A percentile compares a stretch with the other conserved stretches of the same genome.
These are phyloP conservation scores for Pipistrellus pipistrellus DNA, from an alignment of 2,797 vertebrate species.

Conservation along the genomic window DNA sequence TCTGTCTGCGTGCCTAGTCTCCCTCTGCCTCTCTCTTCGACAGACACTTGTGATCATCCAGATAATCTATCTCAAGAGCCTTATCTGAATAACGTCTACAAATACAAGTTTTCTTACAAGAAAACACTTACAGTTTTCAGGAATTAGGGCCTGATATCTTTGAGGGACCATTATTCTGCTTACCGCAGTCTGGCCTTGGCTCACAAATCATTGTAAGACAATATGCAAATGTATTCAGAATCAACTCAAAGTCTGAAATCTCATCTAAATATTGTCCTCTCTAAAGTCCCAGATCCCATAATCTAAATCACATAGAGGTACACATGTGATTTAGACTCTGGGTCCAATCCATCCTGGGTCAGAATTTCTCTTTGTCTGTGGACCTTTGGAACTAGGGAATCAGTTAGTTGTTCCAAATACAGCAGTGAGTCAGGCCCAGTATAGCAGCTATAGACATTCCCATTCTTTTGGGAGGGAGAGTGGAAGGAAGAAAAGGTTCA, in stretches of 20 bases:
- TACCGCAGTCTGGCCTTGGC: background rate
- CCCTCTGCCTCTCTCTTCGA: background rate
- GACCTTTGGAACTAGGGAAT: background rate
- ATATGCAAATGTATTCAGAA: background rate
- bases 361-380: background rate
- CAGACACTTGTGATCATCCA: background rate
- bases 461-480: background rate
- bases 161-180: background rate
- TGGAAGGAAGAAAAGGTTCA: background rate
- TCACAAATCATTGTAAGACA: background rate
- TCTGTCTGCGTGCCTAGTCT: background rate
- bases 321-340: background rate
- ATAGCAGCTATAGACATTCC: background rate
- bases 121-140: background rate
- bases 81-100: background rate
- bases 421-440: background rate
- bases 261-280: background rate
- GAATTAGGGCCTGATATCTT: background rate
- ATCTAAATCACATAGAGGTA: background rate
- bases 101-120: background rate
- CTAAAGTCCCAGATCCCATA: background rate
- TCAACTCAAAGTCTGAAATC: background rate
- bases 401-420: background rate
- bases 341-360: background rate
- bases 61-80: background rate